Evolutionary conservation across 2,113 vertebrate species (phyloP), one percentile per base, ranked within the genome.

Genomic region (Oryzias javanicus): DNA sequence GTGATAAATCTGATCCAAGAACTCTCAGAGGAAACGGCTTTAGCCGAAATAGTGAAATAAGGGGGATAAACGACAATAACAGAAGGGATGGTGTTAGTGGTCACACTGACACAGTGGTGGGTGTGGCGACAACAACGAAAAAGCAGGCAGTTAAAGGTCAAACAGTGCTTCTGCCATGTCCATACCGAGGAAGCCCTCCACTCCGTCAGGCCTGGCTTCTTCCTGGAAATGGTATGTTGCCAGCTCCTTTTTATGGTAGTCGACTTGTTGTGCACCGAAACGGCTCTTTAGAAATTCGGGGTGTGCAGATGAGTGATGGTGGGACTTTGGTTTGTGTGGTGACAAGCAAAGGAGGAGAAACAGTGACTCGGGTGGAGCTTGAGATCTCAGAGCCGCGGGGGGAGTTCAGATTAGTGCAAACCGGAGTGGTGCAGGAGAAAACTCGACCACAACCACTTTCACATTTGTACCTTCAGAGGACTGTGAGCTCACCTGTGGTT

Each of bases 251-350:
- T 81, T 92, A 93, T 0, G 94, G 96, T 12, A 93, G 86, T 63
- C 90, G 97, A 42, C 86, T 96, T 27, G 92, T 89, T 0, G 94
- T 98, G 29, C 91, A 98, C 62, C 87, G 79, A 44, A 98, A 99
- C 0, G 96, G 96, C 3, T 93, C 96, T 0, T 59, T 99, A 74
- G 96, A 98, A 73, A 91, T 98, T 42, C 86, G 83, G 19, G 85
- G 60, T 0, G 79, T 94, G 46, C 79, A 90, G 1, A 68, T 25
- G n/a, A 93, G 87, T 0, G 96, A 98, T 0, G 84, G 89, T 0
- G 91, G 89, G 5, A 92, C 91, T 49, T 86, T 98, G 1, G 76
- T 89, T 16, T 98, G 97, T 79, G 93, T 97, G 0, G 94, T 88
- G 0, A 91, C 91, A 20, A 94, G 93, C 0, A 93, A 94, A 56